Conservation (phyloP, 2,113 vertebrate genomes). For the Apeltes quadracus region DNA sequence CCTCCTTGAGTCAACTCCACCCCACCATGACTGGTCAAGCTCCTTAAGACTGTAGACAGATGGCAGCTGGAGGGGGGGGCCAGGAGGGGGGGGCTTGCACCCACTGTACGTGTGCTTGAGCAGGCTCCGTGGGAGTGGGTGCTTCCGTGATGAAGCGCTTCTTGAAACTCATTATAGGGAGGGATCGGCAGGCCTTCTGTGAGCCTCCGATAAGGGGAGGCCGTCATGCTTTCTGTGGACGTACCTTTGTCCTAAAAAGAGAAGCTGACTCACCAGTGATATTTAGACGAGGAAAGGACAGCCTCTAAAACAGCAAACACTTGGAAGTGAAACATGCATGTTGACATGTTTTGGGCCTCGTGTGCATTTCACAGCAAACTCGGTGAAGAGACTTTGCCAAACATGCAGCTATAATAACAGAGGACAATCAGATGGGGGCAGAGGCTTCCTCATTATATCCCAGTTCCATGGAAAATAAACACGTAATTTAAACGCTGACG, state of each 20-base stretch:
- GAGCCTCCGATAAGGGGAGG: conserved; percentile 66
- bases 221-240: conserved; percentile 2
- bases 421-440: conserved; percentile 11
- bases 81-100: conserved; percentile 4
- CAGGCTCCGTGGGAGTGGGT: conserved; percentile 40
- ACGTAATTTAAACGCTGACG: not conserved
- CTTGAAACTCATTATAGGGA: conserved; percentile 50
- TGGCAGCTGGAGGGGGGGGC: conserved; percentile 36
- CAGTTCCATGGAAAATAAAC: conserved; percentile 26
- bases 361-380: conserved; percentile 15
- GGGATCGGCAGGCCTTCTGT: conserved; percentile 44
- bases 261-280: conserved; percentile 37
- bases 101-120: conserved; percentile 10
- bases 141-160: conserved; percentile 66
- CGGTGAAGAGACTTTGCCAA: conserved; percentile 13
- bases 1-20: conserved; percentile 40
- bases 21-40: conserved; percentile 48
- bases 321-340: conserved; percentile 5
- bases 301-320: conserved; percentile 1
- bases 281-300: conserved; percentile 18
- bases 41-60: conserved; percentile 59
- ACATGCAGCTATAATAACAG: conserved; percentile 9
- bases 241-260: conserved; percentile 48
- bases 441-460: conserved; percentile 6
- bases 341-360: conserved; percentile 5